These are phyloP conservation scores for Pachycephus smyrnensis DNA, from an alignment of 2,888 invertebrate species.

Conservation along the genomic window DNA sequence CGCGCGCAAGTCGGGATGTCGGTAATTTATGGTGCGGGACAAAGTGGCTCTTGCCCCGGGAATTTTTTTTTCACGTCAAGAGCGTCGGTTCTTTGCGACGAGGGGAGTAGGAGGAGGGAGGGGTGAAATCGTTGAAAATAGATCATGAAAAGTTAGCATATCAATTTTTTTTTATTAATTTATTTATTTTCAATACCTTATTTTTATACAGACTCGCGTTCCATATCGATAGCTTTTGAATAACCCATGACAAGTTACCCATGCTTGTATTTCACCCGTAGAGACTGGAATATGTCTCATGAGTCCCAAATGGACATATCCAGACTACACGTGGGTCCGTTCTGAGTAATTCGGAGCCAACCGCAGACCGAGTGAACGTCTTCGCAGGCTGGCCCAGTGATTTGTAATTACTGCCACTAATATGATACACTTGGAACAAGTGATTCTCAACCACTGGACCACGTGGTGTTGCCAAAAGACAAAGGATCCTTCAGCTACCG, in stretches of 20 bases:
- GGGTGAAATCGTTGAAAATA: neutral
- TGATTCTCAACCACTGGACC: conserved; percentile 31
- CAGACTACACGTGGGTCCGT: neutral
- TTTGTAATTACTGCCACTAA: conserved; percentile 55
- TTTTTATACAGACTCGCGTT: neutral
- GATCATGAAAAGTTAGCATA: neutral
- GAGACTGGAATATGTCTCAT: neutral
- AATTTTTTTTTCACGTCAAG: neutral
- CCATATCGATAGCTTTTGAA: neutral
- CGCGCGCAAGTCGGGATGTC: conserved; percentile 28
- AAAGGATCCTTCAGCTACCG: conserved; percentile 9
- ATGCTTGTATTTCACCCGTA: neutral
- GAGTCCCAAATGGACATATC: neutral
- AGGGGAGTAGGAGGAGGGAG: neutral
- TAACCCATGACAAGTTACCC: neutral
- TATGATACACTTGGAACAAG: conserved; percentile 42
- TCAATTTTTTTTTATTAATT: neutral
- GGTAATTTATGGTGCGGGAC: conserved; percentile 45
- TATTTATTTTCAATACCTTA: neutral
- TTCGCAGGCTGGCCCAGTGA: conserved; percentile 41
- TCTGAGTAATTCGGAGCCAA: neutral
- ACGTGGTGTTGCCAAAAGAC: conserved; percentile 11
- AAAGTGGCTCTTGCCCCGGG: conserved; percentile 25
- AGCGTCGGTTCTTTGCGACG: neutral
- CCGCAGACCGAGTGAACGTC: conserved; percentile 9